Evolutionary conservation across 2,888 invertebrate species (phyloP), one percentile per base, ranked within the genome.

Genomic region (Pogonocherus hispidulus): DNA sequence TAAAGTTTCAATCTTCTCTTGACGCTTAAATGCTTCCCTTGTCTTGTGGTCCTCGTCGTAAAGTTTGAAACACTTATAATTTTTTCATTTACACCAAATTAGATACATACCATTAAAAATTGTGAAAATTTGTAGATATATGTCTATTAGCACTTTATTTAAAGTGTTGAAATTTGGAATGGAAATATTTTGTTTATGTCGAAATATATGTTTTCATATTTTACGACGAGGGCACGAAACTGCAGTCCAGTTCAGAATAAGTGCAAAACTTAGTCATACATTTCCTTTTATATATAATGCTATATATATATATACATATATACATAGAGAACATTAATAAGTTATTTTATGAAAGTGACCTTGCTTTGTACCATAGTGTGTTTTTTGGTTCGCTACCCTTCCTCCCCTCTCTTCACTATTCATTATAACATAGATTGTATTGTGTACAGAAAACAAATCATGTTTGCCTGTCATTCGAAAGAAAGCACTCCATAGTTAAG

Each of bases 281-380:
- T 82, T 80, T 83, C 80, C 78, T 83, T 84, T 85, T 83, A 81
- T 80, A 81, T 79, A 81, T 79, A 77, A 70, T 75, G 65, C 71
- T 73, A 77, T 74, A 75, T 63, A 78, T 78, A 74, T 80, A 82
- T 80, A 82, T 80, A 82, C 81, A 78, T 72, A 76, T 79, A 78
- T 77, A 78, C 78, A 80, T 76, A 80, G 78, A 87, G 87, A 87
- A 86, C 85, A 83, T 84, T 84, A 75, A 83, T 87, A 87, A 88
- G 87, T 88, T 88, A 88, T 88, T 88, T 88, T 87, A 82, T 87
- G 87, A 88, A 41, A 88, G 88, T 89, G 88, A 86, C 88, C 88
- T 88, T 89, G 88, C 88, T 88, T 88, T 88, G 87, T 88, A 88
- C 86, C 85, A 88, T 88, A 88, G 86, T 80, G 79, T 82, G 80